Percentiles rank a stretch among this genome's conserved stretches.
phyloP scores from a whole-genome alignment of 2,797 vertebrate species.

The Anableps anableps region DNA sequence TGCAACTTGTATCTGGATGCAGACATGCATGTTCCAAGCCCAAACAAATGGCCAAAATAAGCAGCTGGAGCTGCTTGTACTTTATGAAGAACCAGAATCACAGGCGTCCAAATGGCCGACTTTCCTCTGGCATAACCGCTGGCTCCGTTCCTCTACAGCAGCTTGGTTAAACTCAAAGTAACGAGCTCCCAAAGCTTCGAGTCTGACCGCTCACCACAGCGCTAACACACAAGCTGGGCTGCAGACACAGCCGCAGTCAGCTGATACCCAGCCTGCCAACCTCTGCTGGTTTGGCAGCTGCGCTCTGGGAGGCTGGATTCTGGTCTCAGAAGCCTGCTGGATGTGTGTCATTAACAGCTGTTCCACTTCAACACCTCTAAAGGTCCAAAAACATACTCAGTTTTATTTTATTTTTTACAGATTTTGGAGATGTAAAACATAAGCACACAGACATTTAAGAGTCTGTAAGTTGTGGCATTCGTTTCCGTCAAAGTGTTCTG shows the following conservation, averaged over 20 bases:
- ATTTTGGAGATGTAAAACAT: not conserved
- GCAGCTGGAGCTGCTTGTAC: not conserved
- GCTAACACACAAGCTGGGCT: slow-evolving; percentile 51
- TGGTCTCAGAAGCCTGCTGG: slow-evolving; percentile 8
- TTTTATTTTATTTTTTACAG: not conserved
- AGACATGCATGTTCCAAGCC: slow-evolving; percentile 4
- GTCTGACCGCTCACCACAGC: slow-evolving; percentile 54
- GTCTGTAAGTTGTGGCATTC: not conserved
- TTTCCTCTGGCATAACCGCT: slow-evolving; percentile 14
- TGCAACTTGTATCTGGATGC: slow-evolving; percentile 14
- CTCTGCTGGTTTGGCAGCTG: slow-evolving; percentile 57
- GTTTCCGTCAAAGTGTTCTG: no score
- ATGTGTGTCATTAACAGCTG: not conserved
- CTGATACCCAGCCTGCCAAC: slow-evolving; percentile 50
- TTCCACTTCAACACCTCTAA: not conserved
- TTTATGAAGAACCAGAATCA: slow-evolving; percentile 30
- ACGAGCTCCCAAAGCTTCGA: slow-evolving; percentile 50
- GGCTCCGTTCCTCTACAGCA: slow-evolving; percentile 28
- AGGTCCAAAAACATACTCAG: not conserved
- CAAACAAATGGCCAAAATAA: not conserved
- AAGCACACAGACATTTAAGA: not conserved
- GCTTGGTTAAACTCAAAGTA: slow-evolving; percentile 45
- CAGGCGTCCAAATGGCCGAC: slow-evolving; percentile 19
- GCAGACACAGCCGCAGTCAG: slow-evolving; percentile 45
- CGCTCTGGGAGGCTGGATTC: slow-evolving; percentile 21